Evolutionary conservation across 1,140 invertebrate genomes (phyloP), one percentile per base, ranked within the genome.

Genomic region (Apis florea): DNA sequence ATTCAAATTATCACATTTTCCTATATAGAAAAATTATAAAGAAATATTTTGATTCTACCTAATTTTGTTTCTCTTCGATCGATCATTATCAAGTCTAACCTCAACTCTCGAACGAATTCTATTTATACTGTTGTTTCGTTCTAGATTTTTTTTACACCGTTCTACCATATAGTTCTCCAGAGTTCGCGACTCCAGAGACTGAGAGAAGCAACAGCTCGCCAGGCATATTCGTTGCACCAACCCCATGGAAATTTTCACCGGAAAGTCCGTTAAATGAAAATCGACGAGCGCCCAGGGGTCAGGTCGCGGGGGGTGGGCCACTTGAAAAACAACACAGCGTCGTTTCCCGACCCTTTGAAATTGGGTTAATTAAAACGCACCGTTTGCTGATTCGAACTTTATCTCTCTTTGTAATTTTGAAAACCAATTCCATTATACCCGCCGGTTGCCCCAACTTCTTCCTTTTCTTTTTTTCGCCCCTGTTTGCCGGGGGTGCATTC

Each of bases 91-190:
- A 31, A 31, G 4, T 31, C 31, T 31, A 31, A 31, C 31, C 31
- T 40, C 31, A 40, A 40, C 31, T 40, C 6, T 40, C 31, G 31
- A 40, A 40, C 31, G 31, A 40, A 40, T 40, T 40, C 5, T 40
- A 40, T 86, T 83, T 69, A 78, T 15, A 12, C 26, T 31, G 84
- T 68, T 70, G 73, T 58, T 83, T 83, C 77, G 83, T 81, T n/a
- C n/a, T n/a, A n/a, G 31, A 40, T 40, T 40, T 40, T n/a, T 40
- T 40, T 0, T 40, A 40, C 31, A 40, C 31, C 31, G 6, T 40
- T 40, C 31, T 40, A 40, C 31, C 31, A 5, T 5, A 0, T 6
- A 40, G 31, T 40, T 40, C 31, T 40, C 31, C 31, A 6, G 31
- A 40, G 31, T 40, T 40, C 4, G 31, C 31, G 31, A 40, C 31